phyloP scores from a whole-genome alignment of 2,888 invertebrate species.

The Xiphydria camelus region DNA sequence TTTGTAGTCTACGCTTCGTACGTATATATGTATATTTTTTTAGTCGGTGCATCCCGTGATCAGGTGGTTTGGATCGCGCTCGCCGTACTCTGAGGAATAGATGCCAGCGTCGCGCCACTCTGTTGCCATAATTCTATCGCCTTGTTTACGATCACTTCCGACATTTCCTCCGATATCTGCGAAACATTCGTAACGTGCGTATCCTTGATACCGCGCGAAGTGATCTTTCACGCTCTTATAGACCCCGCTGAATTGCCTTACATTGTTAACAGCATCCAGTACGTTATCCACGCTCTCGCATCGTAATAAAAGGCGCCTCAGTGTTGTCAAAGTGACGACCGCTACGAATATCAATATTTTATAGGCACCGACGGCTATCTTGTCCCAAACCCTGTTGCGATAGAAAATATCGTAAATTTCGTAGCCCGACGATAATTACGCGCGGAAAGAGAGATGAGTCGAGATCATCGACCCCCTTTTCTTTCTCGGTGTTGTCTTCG shows the following conservation, averaged over 20 bases:
- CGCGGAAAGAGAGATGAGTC: too few relatives aligned
- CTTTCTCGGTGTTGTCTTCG: too few relatives aligned
- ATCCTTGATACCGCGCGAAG: too few relatives aligned
- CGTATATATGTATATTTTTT: too few relatives aligned
- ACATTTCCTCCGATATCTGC: constrained; percentile 78
- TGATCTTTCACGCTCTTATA: too few relatives aligned
- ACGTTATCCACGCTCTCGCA: constrained; percentile 66
- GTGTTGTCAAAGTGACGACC: constrained; percentile 72
- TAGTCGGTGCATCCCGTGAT: too few relatives aligned
- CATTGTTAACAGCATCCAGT: constrained; percentile 70
- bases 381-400: constrained; percentile 81
- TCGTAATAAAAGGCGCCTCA: constrained; percentile 69
- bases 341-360: constrained; percentile 81
- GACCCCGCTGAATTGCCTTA: too few relatives aligned
- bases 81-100: constrained; percentile 38
- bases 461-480: too few relatives aligned
- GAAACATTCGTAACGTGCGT: constrained; percentile 41
- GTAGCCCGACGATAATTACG: too few relatives aligned
- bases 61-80: constrained; percentile 23
- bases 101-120: constrained; percentile 66
- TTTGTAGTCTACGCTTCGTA: too few relatives aligned
- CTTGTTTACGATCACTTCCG: constrained; percentile 82
- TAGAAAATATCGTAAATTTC: constrained; percentile 3
- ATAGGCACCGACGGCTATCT: constrained; percentile 81
- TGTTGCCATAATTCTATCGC: constrained; percentile 86